Percentiles rank a stretch among this genome's conserved stretches.
phyloP scores from a whole-genome alignment of 2,113 vertebrate species.

The Oryzias celebensis region DNA sequence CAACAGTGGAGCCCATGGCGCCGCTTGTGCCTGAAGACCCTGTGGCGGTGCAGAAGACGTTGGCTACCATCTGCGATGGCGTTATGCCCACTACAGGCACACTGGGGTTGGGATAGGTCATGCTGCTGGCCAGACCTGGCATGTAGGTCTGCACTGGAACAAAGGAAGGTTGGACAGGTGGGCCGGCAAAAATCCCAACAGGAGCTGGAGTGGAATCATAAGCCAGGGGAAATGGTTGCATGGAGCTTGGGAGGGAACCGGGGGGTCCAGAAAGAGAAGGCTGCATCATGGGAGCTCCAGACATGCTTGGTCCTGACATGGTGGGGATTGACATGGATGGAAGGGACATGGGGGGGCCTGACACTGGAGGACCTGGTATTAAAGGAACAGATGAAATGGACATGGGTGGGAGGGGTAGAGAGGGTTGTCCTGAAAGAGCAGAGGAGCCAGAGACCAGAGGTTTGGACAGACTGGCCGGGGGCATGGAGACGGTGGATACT shows the following conservation, averaged over 20 bases:
- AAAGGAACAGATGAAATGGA: constrained; percentile 63
- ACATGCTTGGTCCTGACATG: constrained; percentile 69
- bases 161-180: constrained; percentile 81
- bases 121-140: constrained; percentile 80
- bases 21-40: constrained; percentile 63
- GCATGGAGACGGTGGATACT: constrained; percentile 48
- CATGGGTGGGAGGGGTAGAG: constrained; percentile 61
- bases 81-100: constrained; percentile 91
- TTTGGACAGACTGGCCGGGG: constrained; percentile 47
- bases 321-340: constrained; percentile 75
- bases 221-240: constrained; percentile 82
- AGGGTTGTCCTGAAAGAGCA: constrained; percentile 40
- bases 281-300: constrained; percentile 66
- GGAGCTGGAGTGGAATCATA: constrained; percentile 77
- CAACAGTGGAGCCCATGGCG: constrained; percentile 62
- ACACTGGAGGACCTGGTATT: constrained; percentile 70
- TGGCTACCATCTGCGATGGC: constrained; percentile 93
- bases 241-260: constrained; percentile 74
- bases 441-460: constrained; percentile 51
- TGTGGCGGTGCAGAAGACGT: constrained; percentile 87
- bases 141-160: constrained; percentile 82
- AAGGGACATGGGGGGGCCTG: constrained; percentile 68
- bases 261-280: constrained; percentile 55
- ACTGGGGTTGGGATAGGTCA: constrained; percentile 81
- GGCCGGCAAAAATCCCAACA: constrained; percentile 77